A percentile compares a stretch with the other conserved stretches of the same genome.
Evolutionary conservation across 2,888 invertebrate genomes (phyloP).

Genomic region (Mesopsocus fuscifrons): DNA sequence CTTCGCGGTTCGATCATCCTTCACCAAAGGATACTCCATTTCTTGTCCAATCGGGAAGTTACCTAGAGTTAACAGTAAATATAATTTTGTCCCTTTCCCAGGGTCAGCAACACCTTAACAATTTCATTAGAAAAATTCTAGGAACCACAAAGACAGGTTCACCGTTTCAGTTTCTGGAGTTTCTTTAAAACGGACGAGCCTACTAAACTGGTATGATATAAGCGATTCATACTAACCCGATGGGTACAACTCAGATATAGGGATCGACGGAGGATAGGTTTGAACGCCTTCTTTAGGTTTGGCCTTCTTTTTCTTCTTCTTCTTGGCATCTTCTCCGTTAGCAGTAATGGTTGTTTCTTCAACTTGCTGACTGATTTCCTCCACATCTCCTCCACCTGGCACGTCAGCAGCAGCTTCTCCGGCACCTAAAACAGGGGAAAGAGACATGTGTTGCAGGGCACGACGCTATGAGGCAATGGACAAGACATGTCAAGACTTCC

Average conservation of each 20-base stretch:
- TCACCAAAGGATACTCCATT: conserved; percentile 55
- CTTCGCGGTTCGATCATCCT: conserved; percentile 70
- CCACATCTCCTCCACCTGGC: conserved; percentile 24
- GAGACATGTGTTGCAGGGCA: too few relatives aligned
- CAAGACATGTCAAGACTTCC: too few relatives aligned
- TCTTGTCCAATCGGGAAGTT: conserved; percentile 80
- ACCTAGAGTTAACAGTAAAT: conserved; percentile 22
- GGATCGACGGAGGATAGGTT: conserved; percentile 71
- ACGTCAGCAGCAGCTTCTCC: conserved; percentile 27
- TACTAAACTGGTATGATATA: too few relatives aligned
- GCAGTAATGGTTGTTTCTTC: conserved; percentile 28
- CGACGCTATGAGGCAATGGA: too few relatives aligned
- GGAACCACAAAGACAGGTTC: too few relatives aligned
- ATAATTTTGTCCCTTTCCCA: background rate
- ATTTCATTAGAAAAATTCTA: too few relatives aligned
- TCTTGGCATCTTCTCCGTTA: conserved; percentile 35
- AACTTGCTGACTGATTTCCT: conserved; percentile 18
- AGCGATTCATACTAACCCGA: conserved; percentile 49
- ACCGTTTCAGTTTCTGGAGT: too few relatives aligned
- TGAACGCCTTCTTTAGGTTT: conserved; percentile 29
- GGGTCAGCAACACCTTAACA: background rate
- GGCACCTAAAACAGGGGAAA: conserved; percentile 21
- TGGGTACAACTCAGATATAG: conserved; percentile 68
- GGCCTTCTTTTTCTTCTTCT: conserved; percentile 27
- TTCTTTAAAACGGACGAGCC: too few relatives aligned